These are phyloP conservation scores for Formica selysi DNA, from an alignment of 1,140 invertebrate genomes.

Conservation along the genomic window DNA sequence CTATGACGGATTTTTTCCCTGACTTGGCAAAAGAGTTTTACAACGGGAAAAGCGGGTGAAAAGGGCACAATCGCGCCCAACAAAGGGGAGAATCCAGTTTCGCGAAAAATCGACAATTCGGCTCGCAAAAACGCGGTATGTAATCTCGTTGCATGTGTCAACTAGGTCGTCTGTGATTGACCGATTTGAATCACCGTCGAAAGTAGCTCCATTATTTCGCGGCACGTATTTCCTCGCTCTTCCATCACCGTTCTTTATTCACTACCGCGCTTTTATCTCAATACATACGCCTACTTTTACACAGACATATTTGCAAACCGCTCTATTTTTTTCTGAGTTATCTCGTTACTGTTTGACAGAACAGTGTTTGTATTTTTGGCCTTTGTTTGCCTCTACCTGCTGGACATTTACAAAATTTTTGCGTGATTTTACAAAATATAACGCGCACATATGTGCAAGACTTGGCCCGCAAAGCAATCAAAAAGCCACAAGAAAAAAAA, in stretches of 20 bases:
- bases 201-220: constrained; percentile 72
- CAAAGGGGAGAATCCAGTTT: constrained; percentile 46
- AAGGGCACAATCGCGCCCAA: not conserved
- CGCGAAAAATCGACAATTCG: constrained; percentile 65
- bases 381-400: constrained; percentile 11
- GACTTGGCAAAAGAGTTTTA: constrained; percentile 41
- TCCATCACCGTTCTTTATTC: constrained; percentile 12
- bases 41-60: constrained; percentile 10
- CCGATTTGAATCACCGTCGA: constrained; percentile 64
- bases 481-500: not conserved
- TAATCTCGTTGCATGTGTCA: constrained; percentile 58
- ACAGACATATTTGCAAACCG: constrained; percentile 7
- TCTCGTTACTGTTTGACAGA: constrained; percentile 65
- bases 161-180: constrained; percentile 52
- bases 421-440: not conserved
- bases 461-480: not conserved
- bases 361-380: constrained; percentile 47
- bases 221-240: constrained; percentile 54
- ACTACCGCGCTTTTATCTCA: not conserved
- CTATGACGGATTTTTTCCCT: constrained; percentile 50
- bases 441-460: not conserved
- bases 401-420: not conserved
- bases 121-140: constrained; percentile 38
- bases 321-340: constrained; percentile 66
- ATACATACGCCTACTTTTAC: not conserved